Evolutionary conservation across 2,888 invertebrate species (phyloP).

Genomic region (Tyria jacobaeae): DNA sequence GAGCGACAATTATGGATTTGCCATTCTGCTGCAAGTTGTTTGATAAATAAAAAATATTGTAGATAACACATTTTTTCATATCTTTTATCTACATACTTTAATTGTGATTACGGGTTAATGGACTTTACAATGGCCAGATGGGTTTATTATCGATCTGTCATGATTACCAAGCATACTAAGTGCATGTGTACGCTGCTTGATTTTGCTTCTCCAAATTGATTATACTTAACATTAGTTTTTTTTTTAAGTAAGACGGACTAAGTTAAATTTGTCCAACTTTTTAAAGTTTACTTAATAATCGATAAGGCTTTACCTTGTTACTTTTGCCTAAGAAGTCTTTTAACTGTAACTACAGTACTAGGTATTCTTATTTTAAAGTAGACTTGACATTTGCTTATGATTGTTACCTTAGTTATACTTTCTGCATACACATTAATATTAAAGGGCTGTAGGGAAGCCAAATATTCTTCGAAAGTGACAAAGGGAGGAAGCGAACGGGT

Average conservation of each 20-base stretch:
- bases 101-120: not conserved
- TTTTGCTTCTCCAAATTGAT: not conserved
- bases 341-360: not conserved
- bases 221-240: too few species aligned
- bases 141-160: not conserved
- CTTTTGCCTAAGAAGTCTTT: too few species aligned
- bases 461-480: constrained; percentile 76
- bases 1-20: too few species aligned
- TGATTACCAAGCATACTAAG: not conserved
- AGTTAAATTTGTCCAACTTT: too few species aligned
- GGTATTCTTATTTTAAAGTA: not conserved
- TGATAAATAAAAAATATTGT: not conserved
- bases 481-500: constrained; percentile 82
- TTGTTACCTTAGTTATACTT: constrained; percentile 10
- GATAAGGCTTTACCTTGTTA: too few species aligned
- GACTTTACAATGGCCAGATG: not conserved
- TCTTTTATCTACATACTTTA: not conserved
- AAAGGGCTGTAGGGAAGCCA: constrained; percentile 73
- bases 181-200: not conserved
- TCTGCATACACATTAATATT: constrained; percentile 70
- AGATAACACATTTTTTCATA: not conserved
- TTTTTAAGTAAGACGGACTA: too few species aligned
- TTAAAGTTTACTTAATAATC: too few species aligned
- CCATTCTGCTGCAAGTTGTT: not conserved
- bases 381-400: not conserved